Conservation (phyloP, 2,888 invertebrate species). For the Autographa gamma region DNA sequence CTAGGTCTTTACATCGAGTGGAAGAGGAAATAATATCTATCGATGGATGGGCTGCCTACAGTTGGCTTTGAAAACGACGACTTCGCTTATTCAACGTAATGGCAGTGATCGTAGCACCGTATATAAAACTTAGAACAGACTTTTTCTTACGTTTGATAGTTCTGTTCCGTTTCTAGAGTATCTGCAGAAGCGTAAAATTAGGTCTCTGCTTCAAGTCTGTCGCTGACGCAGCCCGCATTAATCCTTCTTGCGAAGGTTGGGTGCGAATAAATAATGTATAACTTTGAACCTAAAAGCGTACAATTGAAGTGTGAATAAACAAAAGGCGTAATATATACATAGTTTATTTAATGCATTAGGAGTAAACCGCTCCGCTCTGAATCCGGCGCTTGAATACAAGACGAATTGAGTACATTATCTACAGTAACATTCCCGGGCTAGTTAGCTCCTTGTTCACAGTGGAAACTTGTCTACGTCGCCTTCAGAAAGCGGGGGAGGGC, state of each 20-base stretch:
- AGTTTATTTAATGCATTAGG: slow-evolving; percentile 69
- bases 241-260: slow-evolving; percentile 30
- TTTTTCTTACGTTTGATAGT: slow-evolving; percentile 58
- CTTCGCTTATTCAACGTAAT: slow-evolving; percentile 70
- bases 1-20: slow-evolving; percentile 73
- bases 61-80: slow-evolving; percentile 68
- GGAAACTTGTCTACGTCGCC: slow-evolving; percentile 75
- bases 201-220: slow-evolving; percentile 35
- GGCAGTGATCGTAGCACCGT: slow-evolving; percentile 51
- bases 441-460: slow-evolving; percentile 74
- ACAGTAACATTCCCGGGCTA: slow-evolving; percentile 73
- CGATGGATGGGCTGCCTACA: slow-evolving; percentile 69
- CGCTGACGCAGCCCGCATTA: slow-evolving; percentile 31
- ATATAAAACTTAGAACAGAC: slow-evolving; percentile 56
- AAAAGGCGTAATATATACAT: slow-evolving; percentile 61
- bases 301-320: slow-evolving; percentile 67
- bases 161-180: slow-evolving; percentile 41
- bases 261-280: slow-evolving; percentile 56
- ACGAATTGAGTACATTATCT: slow-evolving; percentile 79
- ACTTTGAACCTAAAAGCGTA: slow-evolving; percentile 52
- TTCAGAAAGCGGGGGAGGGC: slow-evolving; percentile 67
- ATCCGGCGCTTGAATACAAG: slow-evolving; percentile 73
- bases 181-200: slow-evolving; percentile 46
- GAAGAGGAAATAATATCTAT: slow-evolving; percentile 78
- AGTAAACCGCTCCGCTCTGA: slow-evolving; percentile 59